phyloP scores from a whole-genome alignment of 2,888 invertebrate species.

The Brenthis hecate region DNA sequence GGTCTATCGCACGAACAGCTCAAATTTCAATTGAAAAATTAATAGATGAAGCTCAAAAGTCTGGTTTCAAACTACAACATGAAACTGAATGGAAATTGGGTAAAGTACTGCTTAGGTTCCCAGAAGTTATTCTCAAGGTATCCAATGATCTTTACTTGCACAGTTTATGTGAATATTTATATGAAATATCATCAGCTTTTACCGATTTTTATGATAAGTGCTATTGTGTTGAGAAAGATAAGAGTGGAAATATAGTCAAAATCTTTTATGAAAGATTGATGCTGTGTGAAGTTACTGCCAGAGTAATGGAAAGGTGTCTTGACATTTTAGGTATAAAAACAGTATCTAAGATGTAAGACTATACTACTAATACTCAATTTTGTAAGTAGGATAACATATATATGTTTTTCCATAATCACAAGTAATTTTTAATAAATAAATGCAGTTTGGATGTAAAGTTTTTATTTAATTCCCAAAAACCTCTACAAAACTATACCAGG shows the following conservation, averaged over 20 bases:
- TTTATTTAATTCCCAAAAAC: slow-evolving; percentile 77
- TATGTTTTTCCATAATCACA: slow-evolving; percentile 9
- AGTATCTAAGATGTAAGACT: slow-evolving; percentile 92
- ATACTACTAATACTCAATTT: slow-evolving; percentile 3
- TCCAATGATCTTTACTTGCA: slow-evolving; percentile 92
- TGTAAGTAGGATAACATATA: neutral
- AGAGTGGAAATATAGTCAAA: slow-evolving; percentile 89
- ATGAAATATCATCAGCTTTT: slow-evolving; percentile 95
- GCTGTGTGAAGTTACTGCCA: slow-evolving; percentile 95
- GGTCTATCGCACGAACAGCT: slow-evolving; percentile 92
- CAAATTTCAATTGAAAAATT: slow-evolving; percentile 85
- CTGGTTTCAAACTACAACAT: slow-evolving; percentile 88
- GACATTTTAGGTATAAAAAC: slow-evolving; percentile 95
- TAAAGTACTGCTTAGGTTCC: slow-evolving; percentile 92
- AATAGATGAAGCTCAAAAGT: slow-evolving; percentile 81
- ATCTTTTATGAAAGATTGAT: slow-evolving; percentile 94
- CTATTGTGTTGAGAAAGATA: slow-evolving; percentile 97
- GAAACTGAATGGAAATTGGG: slow-evolving; percentile 97
- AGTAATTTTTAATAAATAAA: slow-evolving; percentile 39
- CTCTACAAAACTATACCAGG: slow-evolving; percentile 80
- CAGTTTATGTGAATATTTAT: slow-evolving; percentile 96
- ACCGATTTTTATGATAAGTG: slow-evolving; percentile 99
- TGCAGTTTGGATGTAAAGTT: slow-evolving; percentile 46
- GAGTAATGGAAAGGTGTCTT: slow-evolving; percentile 93
- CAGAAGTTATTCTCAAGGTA: slow-evolving; percentile 92